Evolutionary conservation across 2,888 invertebrate species (phyloP).

Genomic region (Villa cingulata): DNA sequence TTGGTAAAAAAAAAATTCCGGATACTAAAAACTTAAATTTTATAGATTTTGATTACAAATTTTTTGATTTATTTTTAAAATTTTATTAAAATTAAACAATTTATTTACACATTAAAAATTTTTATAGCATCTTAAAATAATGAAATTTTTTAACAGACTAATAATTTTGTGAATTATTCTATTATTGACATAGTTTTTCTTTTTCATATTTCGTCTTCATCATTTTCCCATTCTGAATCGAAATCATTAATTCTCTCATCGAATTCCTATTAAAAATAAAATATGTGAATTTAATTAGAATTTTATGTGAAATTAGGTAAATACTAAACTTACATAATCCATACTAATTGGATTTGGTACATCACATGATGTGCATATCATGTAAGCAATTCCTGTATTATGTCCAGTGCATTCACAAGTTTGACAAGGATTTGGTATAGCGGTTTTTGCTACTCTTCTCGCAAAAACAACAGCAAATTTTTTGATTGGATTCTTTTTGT

Average conservation of each 20-base stretch:
- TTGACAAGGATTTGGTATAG: slow-evolving; percentile 45
- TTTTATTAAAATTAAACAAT: too few species aligned
- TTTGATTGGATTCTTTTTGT: slow-evolving; percentile 43
- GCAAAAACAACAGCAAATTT: slow-evolving; percentile 53
- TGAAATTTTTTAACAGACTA: too few species aligned
- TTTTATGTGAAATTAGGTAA: not conserved
- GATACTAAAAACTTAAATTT: too few species aligned
- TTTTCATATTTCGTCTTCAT: slow-evolving; percentile 6
- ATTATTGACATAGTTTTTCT: too few species aligned
- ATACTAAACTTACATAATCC: slow-evolving; percentile 37
- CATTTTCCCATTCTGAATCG: slow-evolving; percentile 10
- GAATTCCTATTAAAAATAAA: slow-evolving; percentile 8
- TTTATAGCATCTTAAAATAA: too few species aligned
- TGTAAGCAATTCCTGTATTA: slow-evolving; percentile 49
- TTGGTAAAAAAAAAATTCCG: too few species aligned
- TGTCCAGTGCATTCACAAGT: slow-evolving; percentile 56
- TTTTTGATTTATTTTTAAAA: too few species aligned
- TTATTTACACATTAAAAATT: too few species aligned
- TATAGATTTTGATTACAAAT: too few species aligned
- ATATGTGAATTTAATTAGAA: too few species aligned
- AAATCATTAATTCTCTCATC: slow-evolving; percentile 8
- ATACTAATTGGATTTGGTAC: slow-evolving; percentile 35
- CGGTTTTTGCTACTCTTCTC: slow-evolving; percentile 49
- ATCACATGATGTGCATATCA: slow-evolving; percentile 49
- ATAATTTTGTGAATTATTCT: too few species aligned